These are phyloP conservation scores for Propithecus deckenii DNA, from an alignment of 2,797 vertebrate genomes.

Conservation along the genomic window DNA sequence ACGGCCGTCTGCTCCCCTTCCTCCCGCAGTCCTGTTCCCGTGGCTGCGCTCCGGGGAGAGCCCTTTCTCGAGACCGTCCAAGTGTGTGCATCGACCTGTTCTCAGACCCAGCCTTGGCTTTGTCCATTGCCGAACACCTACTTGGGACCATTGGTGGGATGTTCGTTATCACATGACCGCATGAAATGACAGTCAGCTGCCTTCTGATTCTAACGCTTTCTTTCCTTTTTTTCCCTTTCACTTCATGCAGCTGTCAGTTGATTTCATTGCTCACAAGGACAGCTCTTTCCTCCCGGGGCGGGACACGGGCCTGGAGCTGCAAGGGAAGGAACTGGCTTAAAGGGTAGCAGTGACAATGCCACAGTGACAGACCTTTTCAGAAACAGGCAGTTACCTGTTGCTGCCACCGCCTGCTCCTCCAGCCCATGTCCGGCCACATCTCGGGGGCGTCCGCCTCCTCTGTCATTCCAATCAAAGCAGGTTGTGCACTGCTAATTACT, in stretches of 20 bases:
- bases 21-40: neutral
- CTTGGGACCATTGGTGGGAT: neutral
- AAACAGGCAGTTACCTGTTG: neutral
- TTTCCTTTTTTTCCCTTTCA: neutral
- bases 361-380: neutral
- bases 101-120: neutral
- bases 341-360: neutral
- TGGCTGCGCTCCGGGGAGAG: neutral
- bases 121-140: neutral
- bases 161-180: neutral
- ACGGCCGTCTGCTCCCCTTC: neutral
- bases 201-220: neutral
- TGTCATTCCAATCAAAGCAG: constrained; percentile 12
- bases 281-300: neutral
- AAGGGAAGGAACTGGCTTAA: neutral
- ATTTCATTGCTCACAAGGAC: neutral
- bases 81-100: neutral
- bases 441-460: neutral
- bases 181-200: neutral
- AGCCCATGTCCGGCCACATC: neutral
- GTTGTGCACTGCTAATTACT: neutral
- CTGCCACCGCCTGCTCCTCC: neutral
- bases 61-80: neutral
- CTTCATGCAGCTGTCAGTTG: neutral
- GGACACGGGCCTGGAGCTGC: neutral